Base-by-base conservation (phyloP, 2,797 vertebrate genomes). In the Schizopygopsis malacanthus region DNA sequence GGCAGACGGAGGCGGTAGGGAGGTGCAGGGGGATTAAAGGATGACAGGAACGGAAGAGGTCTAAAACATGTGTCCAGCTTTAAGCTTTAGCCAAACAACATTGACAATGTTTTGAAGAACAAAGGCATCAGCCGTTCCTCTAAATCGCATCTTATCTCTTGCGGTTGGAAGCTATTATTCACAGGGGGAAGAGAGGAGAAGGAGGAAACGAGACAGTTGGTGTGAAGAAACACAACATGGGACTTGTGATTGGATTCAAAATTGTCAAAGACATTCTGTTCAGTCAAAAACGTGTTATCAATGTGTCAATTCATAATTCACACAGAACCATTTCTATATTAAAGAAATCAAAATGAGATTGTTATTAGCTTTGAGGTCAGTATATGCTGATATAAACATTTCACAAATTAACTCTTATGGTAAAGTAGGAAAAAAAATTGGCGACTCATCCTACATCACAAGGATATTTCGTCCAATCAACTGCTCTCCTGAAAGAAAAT, bases 41-140 rank as follows among this genome's bases (percentile, higher is more conserved):
- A 84, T 77, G 82, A 87, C 47, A 45, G 78, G 61, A 75, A 75
- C 50, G 67, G 70, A 85, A 81, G 33, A 81, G 77, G 82, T 67
- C 72, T 81, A 50, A 84, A 81, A 84, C 82, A 84, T 76, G 77
- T 87, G 82, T 85, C 78, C 83, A 70, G 41, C 50, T 87, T 79
- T 79, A 79, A 77, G 86, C 83, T 50, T 70, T 75, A 63, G 78
- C 78, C 84, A 85, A 85, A 85, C 84, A 81, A 73, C 84, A 79
- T 33, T 87, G 47, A 85, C 83, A 61, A 91, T 85, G 89, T 91
- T 91, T 91, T 93, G 90, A 91, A 90, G 93, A 94, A 94, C 92
- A 92, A 94, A 95, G 93, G 91, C 91, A 80, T 86, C 94, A 93
- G 94, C 94, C 94, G 93, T 95, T 95, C 94, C 86, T 90, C 92